Evolutionary conservation across 2,113 vertebrate genomes (phyloP), one percentile per base, ranked within the genome.

Genomic region (Nothocercus nigrocapillus): DNA sequence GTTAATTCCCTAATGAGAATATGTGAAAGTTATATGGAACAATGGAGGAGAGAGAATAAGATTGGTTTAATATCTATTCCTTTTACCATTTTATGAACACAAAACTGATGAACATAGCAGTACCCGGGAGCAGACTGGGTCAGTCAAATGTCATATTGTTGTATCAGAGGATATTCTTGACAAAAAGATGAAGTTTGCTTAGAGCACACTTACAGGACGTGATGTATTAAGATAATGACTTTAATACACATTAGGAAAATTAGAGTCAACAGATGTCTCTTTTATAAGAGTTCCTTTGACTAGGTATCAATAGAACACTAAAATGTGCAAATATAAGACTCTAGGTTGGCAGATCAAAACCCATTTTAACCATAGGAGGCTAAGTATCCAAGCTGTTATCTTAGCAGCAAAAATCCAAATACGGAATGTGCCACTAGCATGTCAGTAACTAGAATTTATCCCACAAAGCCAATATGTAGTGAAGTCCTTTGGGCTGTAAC

Each of bases 21-120:
- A 36, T 12, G 11, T 11, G 13, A 32, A 90, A 88, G 4, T 25
- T 1, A 30, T 70, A 49, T 36, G 36, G 76, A 93, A 73, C 19
- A 54, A 83, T 45, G 24, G 5, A 38, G 24, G 62, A 69, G 51
- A 44, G 12, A 84, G 22, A 95, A 72, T 67, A 38, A 74, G 66
- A 34, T 0, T 4, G 0, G 64, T 15, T 66, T 83, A 7, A 9
- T 13, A 1, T n/a, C 19, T 36, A 12, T 44, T 32, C 27, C 5
- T 67, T 74, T 53, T 32, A 36, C 34, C 83, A 51, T 51, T 88
- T 86, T 14, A 45, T 3, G 9, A 83, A n/a, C n/a, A 62, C 15
- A 80, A 74, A 90, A 10, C 17, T 58, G 51, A 54, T 49, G 13
- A 21, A 12, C 27, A 63, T 70, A 69, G 47, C 21, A 77, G 44